phyloP scores from a whole-genome alignment of 2,888 invertebrate genomes.

The Aproaerema taeniolella region DNA sequence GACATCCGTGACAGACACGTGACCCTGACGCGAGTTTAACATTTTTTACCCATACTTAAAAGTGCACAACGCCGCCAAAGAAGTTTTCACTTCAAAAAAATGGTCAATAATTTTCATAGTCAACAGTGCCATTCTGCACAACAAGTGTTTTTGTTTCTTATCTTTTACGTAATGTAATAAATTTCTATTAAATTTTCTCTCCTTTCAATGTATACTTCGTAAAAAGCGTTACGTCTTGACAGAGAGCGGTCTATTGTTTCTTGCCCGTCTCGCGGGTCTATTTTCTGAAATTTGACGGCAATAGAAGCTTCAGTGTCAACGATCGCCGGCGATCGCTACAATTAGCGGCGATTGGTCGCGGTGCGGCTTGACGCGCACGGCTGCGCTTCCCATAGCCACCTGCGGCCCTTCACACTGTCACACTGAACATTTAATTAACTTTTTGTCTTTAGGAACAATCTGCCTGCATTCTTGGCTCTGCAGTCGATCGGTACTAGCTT shows the following conservation, averaged over 20 bases:
- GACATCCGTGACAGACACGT: too few species aligned
- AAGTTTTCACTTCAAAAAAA: too few species aligned
- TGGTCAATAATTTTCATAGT: too few species aligned
- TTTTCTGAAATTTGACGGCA: slow-evolving; percentile 21
- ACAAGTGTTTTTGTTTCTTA: too few species aligned
- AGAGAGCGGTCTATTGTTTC: not conserved
- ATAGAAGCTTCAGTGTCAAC: slow-evolving; percentile 36
- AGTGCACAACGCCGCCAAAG: too few species aligned
- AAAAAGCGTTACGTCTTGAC: too few species aligned
- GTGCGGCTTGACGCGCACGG: slow-evolving; percentile 68
- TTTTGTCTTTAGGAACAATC: slow-evolving; percentile 59
- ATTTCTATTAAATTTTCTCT: not conserved
- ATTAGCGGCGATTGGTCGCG: slow-evolving; percentile 72
- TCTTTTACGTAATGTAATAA: too few species aligned
- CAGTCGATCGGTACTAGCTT: slow-evolving; percentile 23
- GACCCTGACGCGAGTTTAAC: too few species aligned
- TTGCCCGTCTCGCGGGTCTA: slow-evolving; percentile 10
- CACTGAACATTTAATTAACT: slow-evolving; percentile 64
- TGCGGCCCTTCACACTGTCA: slow-evolving; percentile 33
- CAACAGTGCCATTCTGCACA: too few species aligned
- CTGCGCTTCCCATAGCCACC: slow-evolving; percentile 67
- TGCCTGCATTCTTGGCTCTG: slow-evolving; percentile 47
- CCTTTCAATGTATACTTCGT: slow-evolving; percentile 2
- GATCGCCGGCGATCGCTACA: slow-evolving; percentile 34
- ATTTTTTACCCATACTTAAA: too few species aligned